Percentiles rank a stretch among this genome's conserved stretches.
Conservation (phyloP, 2,888 invertebrate species). For the Mesoligia furuncula region DNA sequence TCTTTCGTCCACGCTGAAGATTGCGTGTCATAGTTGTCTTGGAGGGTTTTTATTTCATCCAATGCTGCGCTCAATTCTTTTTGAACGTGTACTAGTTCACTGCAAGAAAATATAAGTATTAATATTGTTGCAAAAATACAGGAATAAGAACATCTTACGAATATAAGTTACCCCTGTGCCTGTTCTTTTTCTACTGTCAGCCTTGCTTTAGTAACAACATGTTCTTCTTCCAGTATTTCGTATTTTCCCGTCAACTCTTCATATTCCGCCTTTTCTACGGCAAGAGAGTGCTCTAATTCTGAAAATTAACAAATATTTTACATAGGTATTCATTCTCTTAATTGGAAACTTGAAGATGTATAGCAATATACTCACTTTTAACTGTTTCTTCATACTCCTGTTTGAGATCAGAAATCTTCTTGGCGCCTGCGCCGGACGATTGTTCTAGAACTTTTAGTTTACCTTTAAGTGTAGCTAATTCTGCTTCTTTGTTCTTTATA, state of each 20-base stretch:
- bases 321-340: background rate
- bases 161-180: conserved; percentile 91
- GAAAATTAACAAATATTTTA: conserved; percentile 70
- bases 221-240: conserved; percentile 95
- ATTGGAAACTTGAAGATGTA: background rate
- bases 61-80: conserved; percentile 91
- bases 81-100: conserved; percentile 91
- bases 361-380: conserved; percentile 90
- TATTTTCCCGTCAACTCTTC: conserved; percentile 95
- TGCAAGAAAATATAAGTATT: conserved; percentile 73
- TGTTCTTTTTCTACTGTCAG: conserved; percentile 95
- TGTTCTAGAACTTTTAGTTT: conserved; percentile 93
- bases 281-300: conserved; percentile 93
- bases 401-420: conserved; percentile 92
- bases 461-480: conserved; percentile 93
- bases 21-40: conserved; percentile 92
- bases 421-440: conserved; percentile 91
- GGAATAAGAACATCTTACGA: background rate
- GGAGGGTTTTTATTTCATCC: conserved; percentile 91
- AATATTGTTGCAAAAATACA: background rate
- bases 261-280: conserved; percentile 93
- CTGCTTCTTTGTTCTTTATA: conserved; percentile 94
- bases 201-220: conserved; percentile 95
- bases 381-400: conserved; percentile 92
- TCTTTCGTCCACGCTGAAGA: conserved; percentile 94